A percentile compares a stretch with the other conserved stretches of the same genome.
phyloP scores from a whole-genome alignment of 2,113 vertebrate species.

The Proteles cristata region DNA sequence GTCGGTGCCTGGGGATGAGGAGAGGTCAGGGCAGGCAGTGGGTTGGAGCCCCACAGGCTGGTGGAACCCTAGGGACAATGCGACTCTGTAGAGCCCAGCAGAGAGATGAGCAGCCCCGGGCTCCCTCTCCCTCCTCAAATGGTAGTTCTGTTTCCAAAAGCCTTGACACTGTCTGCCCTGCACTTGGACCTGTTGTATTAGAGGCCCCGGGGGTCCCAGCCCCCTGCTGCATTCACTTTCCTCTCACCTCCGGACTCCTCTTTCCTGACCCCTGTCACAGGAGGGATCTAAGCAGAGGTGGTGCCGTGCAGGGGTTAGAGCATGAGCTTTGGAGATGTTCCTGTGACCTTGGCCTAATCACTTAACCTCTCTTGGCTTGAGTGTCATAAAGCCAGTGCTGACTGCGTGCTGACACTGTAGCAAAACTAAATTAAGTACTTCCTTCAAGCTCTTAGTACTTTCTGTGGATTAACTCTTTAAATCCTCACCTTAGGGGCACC shows the following conservation, averaged over 20 bases:
- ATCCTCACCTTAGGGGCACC: neutral
- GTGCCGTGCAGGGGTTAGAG: neutral
- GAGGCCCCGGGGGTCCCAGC: neutral
- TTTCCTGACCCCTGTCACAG: no score
- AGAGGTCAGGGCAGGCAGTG: neutral
- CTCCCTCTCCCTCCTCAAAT: neutral
- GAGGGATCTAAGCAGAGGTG: neutral
- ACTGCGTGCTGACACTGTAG: neutral
- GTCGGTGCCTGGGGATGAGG: accelerated
- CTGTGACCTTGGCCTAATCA: neutral
- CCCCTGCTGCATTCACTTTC: neutral
- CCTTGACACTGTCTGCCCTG: neutral
- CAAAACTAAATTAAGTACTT: neutral
- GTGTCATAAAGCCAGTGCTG: neutral
- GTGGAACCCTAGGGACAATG: neutral
- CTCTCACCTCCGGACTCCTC: neutral
- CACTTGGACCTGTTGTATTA: neutral
- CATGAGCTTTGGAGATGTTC: neutral
- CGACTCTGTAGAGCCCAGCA: neutral
- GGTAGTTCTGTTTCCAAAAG: neutral
- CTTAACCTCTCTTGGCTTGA: neutral
- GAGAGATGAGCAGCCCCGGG: neutral
- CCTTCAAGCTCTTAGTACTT: neutral
- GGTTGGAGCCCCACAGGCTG: neutral
- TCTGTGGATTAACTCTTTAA: neutral